Evolutionary conservation across 2,888 invertebrate genomes (phyloP), one percentile per base, ranked within the genome.

Genomic region (Busseola fusca): DNA sequence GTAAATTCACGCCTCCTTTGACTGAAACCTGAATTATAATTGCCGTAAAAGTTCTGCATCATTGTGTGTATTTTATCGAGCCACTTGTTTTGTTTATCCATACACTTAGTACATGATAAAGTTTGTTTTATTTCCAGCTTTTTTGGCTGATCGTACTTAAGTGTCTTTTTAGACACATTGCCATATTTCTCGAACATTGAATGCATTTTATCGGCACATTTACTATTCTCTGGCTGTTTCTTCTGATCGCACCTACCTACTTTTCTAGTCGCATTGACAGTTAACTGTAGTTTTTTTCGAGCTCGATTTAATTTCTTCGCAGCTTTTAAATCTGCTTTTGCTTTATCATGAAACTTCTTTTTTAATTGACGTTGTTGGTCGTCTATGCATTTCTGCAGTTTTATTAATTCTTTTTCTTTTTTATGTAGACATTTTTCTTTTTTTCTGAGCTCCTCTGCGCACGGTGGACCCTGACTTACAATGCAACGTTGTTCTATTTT

Each of bases 261-360:
- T 50, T 84, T 83, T 42, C 82, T 82, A 62, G 75, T 82, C 14
- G 75, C 72, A 69, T 81, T 71, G 3, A 82, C 64, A 59, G 79
- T 78, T 34, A 69, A 65, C 56, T 81, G 68, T 66, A 91, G 72
- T 71, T 86, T 84, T 64, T 87, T 88, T 60, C 84, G 87, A 9
- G 90, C 88, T 72, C 72, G 60, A 18, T 85, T 81, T 63, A 91
- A 80, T 86, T 87, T 88, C 7, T 74, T 76, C 25, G 87, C 87
- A 21, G 89, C 86, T 66, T 66, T 76, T 62, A 85, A 80, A 75
- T 90, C 86, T 12, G 79, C 78, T 72, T 86, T 81, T 42, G 85
- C 82, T 72, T 69, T 85, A 54, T n/a, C 56, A 40, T 78, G 66
- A 7, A 54, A 48, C 27, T 71, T 77, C 63, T 79, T 81, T 5